phyloP scores from a whole-genome alignment of 2,113 vertebrate species.

The Cynopterus brachyotis region DNA sequence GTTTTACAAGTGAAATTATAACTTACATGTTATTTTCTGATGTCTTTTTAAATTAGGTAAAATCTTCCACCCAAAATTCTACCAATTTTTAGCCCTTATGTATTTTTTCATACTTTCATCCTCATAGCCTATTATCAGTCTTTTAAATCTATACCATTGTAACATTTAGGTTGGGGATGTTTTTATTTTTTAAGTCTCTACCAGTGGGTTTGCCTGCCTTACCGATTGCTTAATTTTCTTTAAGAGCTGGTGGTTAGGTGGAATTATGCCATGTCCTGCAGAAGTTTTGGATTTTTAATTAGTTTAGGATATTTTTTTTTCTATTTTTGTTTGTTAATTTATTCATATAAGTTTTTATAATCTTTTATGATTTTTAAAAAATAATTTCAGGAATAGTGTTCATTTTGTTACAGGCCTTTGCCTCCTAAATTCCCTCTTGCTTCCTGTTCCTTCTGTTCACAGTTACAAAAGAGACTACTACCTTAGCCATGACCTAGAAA shows the following conservation, averaged over 20 bases:
- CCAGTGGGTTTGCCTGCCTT: not conserved
- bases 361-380: not conserved
- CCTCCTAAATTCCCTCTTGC: not conserved
- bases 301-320: not conserved
- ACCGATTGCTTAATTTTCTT: not conserved
- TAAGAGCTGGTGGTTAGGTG: not conserved
- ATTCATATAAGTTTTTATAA: not conserved
- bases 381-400: not conserved
- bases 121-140: not conserved
- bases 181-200: not conserved
- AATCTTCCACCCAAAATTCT: not conserved
- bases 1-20: not conserved
- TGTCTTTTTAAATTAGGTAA: not conserved
- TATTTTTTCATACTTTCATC: not conserved
- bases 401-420: not conserved
- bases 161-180: not conserved
- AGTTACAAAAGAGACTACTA: not conserved
- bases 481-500: not conserved
- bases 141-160: not conserved
- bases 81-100: not conserved
- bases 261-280: not conserved
- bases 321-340: not conserved
- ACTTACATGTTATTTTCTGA: not conserved
- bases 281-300: not conserved
- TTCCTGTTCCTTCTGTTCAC: not conserved